These are phyloP conservation scores for Rhabdomys dilectus DNA, from an alignment of 2,113 vertebrate genomes.

Conservation along the genomic window DNA sequence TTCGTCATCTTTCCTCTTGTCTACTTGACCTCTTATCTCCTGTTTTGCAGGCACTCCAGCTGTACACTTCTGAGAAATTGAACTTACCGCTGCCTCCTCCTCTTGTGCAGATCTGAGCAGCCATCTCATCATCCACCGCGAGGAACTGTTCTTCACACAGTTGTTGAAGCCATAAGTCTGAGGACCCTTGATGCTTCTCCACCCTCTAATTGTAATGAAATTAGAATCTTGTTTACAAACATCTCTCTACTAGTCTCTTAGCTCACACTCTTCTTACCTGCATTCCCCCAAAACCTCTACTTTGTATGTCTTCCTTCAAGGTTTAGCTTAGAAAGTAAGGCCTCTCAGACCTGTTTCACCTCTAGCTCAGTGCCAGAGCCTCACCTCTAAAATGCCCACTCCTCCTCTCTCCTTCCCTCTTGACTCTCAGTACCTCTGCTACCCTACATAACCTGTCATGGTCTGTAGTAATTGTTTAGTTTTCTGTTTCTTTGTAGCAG, in stretches of 20 bases:
- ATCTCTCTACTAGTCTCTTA: not conserved
- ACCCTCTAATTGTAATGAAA: not conserved
- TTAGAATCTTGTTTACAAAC: not conserved
- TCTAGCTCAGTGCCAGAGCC: not conserved
- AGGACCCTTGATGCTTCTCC: not conserved
- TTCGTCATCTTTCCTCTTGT: not conserved
- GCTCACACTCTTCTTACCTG: not conserved
- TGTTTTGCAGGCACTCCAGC: not conserved
- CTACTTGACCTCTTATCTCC: not conserved
- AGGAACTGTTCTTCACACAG: not conserved
- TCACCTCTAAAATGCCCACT: not conserved
- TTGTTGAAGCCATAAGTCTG: not conserved
- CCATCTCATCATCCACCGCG: not conserved
- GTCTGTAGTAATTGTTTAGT: not conserved
- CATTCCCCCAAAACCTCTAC: not conserved
- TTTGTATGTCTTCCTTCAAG: not conserved
- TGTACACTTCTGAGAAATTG: not conserved
- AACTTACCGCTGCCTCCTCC: not conserved
- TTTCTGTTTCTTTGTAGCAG: not conserved
- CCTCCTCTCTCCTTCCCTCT: not conserved
- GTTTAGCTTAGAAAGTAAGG: slow-evolving; percentile 3
- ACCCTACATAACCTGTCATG: no score
- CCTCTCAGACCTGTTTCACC: not conserved
- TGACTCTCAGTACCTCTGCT: not conserved
- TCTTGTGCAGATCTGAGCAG: not conserved